These are phyloP conservation scores for Pseudomyrmex gracilis DNA, from an alignment of 1,140 invertebrate genomes.

Conservation along the genomic window DNA sequence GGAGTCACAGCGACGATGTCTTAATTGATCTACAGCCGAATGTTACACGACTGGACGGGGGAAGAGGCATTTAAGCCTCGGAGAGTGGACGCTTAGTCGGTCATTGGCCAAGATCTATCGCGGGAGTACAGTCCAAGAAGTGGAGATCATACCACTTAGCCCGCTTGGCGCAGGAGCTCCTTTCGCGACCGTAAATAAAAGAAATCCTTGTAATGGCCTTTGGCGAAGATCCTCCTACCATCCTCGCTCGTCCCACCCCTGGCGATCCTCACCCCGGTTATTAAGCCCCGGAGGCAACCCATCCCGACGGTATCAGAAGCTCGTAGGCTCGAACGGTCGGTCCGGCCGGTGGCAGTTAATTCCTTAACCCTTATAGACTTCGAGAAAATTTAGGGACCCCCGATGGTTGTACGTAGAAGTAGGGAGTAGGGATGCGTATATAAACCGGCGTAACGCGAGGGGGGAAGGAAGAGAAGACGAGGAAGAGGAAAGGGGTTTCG, in stretches of 20 bases:
- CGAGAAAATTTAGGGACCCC: conserved; percentile 82
- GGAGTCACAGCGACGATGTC: conserved; percentile 19
- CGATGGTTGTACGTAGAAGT: conserved; percentile 7
- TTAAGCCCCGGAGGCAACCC: conserved; percentile 75
- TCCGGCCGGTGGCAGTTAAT: conserved; percentile 78
- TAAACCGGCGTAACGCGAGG: conserved; percentile 53
- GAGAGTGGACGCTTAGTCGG: conserved; percentile 75
- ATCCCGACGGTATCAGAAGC: conserved; percentile 67
- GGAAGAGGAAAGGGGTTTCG: conserved; percentile 66
- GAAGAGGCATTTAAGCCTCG: conserved; percentile 68
- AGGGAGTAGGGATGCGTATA: conserved; percentile 40
- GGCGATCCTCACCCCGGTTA: conserved; percentile 70
- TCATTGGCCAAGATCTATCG: conserved; percentile 80
- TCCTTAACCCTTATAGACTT: conserved; percentile 85
- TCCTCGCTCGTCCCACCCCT: conserved; percentile 8
- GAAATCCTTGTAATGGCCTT: conserved; percentile 85
- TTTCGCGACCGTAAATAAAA: conserved; percentile 85
- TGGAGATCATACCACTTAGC: conserved; percentile 80
- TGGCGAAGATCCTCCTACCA: conserved; percentile 66
- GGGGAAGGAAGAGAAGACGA: conserved; percentile 58
- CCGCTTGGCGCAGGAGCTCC: conserved; percentile 71
- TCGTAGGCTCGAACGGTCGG: conserved; percentile 68
- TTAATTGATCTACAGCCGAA: conserved; percentile 85
- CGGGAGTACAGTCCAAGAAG: conserved; percentile 71
- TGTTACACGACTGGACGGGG: conserved; percentile 75